Evolutionary conservation across 1,140 invertebrate genomes (phyloP).

Genomic region (Atopsyche davidsoni): DNA sequence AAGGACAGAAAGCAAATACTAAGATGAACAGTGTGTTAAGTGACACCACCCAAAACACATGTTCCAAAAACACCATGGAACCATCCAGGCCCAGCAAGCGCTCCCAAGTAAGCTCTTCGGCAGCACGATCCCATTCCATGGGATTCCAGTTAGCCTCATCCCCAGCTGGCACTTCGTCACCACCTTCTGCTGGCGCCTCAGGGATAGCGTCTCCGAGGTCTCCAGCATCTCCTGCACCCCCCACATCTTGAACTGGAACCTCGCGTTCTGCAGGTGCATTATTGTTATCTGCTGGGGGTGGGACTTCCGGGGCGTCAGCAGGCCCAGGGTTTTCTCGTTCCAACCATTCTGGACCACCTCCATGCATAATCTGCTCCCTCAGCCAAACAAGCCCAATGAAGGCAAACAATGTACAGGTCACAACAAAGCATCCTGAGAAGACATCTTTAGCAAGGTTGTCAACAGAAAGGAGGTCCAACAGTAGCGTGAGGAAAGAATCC

Average conservation of each 20-base stretch:
- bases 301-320: constrained; percentile 26
- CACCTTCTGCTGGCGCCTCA: constrained; percentile 38
- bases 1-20: constrained; percentile 91
- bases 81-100: constrained; percentile 92
- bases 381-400: constrained; percentile 98
- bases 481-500: constrained; percentile 75
- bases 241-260: constrained; percentile 40
- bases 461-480: constrained; percentile 86
- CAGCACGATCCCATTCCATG: constrained; percentile 96
- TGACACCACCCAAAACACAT: constrained; percentile 98
- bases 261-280: constrained; percentile 10
- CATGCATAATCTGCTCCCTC: constrained; percentile 95
- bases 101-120: constrained; percentile 98
- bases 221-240: constrained; percentile 33
- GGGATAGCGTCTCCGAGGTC: constrained; percentile 34
- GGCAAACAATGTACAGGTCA: constrained; percentile 91
- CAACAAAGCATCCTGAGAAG: constrained; percentile 94
- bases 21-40: constrained; percentile 95
- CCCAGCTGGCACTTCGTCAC: constrained; percentile 50
- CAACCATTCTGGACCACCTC: constrained; percentile 93
- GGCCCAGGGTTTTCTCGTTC: constrained; percentile 59
- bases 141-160: constrained; percentile 97
- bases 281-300: constrained; percentile 36
- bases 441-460: constrained; percentile 91
- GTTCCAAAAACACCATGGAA: constrained; percentile 93